phyloP scores from a whole-genome alignment of 2,888 invertebrate genomes.

The Leptura quadrifasciata region DNA sequence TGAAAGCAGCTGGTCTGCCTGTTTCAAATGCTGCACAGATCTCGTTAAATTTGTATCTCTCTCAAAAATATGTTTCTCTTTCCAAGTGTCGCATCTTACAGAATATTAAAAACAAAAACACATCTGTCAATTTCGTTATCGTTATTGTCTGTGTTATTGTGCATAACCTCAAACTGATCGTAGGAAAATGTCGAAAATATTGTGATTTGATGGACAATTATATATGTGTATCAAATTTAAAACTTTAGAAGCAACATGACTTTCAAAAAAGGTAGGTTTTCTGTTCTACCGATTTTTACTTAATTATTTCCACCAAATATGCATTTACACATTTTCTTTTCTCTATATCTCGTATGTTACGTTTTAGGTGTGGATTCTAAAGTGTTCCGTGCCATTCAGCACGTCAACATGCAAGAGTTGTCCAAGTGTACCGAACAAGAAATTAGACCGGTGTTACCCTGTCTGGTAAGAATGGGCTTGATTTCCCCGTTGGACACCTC shows the following conservation, averaged over 20 bases:
- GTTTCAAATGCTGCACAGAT: too few species aligned
- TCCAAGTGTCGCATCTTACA: too few species aligned
- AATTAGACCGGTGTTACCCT: slow-evolving; percentile 92
- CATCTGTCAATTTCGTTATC: not conserved
- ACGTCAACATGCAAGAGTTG: slow-evolving; percentile 85
- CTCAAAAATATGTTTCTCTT: too few species aligned
- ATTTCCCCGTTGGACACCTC: slow-evolving; percentile 91
- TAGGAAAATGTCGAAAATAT: not conserved
- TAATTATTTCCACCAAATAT: not conserved
- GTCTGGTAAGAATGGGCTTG: slow-evolving; percentile 94
- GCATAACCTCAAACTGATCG: not conserved
- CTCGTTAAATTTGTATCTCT: too few species aligned
- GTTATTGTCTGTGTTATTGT: too few species aligned
- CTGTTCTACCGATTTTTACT: not conserved
- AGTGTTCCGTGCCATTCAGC: slow-evolving; percentile 88
- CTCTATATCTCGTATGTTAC: too few species aligned
- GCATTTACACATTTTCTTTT: not conserved
- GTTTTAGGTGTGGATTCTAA: slow-evolving; percentile 76
- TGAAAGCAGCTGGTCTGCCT: too few species aligned
- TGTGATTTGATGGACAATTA: not conserved
- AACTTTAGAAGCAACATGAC: slow-evolving; percentile 50
- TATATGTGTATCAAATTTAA: not conserved
- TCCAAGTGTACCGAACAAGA: slow-evolving; percentile 85
- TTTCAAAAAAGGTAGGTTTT: slow-evolving; percentile 54
- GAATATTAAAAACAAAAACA: not conserved